Evolutionary conservation across 1,140 invertebrate species (phyloP), one percentile per base, ranked within the genome.

Genomic region (Atopsyche davidsoni): DNA sequence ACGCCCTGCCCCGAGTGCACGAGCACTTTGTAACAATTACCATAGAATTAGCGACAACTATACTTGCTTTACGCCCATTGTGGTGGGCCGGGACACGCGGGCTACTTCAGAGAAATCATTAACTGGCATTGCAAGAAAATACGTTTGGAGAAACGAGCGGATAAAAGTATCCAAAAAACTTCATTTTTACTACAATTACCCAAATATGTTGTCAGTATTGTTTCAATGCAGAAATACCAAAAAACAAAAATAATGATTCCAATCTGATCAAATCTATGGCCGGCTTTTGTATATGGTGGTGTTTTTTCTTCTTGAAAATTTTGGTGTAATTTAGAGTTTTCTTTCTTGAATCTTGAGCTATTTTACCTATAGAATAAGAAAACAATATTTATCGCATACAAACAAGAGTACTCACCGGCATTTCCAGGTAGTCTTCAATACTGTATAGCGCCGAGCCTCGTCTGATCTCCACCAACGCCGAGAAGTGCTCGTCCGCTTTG

Each of bases 391-490:
- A n/a, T n/a, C n/a, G n/a, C n/a, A n/a, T n/a, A n/a, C n/a, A n/a
- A n/a, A n/a, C n/a, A n/a, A n/a, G n/a, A n/a, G n/a, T 34, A 67
- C 70, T 72, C 59, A 73, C 70, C 70, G 70, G 70, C 60, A 73
- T 46, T 55, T 72, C 67, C 25, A 73, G 62, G 51, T 73, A 73
- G 45, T 73, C 69, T 3, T 59, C 55, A 42, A 73, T 70, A 18
- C 64, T 69, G 55, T 69, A 65, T 49, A 67, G 70, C 35, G 69
- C 70, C 36, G 69, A 67, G 9, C 70, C 70, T 39, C 64, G 62
- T 40, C 69, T 61, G 57, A 73, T 69, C 45, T 72, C 69, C 13
- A 69, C 65, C 11, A 71, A 58, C 1, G 71, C 71, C 11, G 64
- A 59, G 52, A 73, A 73, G 51, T 73, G 70, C 46, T 73, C 70